A percentile compares a stretch with the other conserved stretches of the same genome.
phyloP scores from a whole-genome alignment of 2,113 vertebrate genomes.

The Corynorhinus townsendii region DNA sequence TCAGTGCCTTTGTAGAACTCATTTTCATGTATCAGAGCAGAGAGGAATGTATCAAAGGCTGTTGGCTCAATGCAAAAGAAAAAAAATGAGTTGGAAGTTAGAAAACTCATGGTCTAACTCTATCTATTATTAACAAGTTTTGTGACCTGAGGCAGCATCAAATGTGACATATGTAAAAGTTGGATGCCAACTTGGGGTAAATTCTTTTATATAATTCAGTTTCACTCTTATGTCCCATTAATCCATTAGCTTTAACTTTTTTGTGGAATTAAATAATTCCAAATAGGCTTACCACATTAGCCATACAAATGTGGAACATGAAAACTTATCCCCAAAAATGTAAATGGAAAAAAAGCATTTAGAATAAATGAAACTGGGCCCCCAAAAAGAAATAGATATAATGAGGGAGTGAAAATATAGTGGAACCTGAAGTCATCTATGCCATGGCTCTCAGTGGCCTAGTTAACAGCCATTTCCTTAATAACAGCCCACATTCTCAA shows the following conservation, averaged over 20 bases:
- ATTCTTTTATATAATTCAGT: neutral
- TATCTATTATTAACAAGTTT: neutral
- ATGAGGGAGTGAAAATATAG: neutral
- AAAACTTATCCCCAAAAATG: neutral
- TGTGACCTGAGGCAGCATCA: neutral
- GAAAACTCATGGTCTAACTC: neutral
- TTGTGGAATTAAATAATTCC: neutral
- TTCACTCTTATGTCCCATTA: neutral
- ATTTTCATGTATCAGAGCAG: neutral
- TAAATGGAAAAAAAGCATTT: neutral
- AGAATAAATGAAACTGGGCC: neutral
- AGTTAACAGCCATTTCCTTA: neutral
- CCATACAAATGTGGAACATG: neutral
- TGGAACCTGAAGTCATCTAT: neutral
- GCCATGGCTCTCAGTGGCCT: neutral
- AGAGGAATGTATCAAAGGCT: neutral
- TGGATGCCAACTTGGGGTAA: neutral
- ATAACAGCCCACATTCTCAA: neutral
- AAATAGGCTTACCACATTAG: neutral
- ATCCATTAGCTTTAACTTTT: neutral
- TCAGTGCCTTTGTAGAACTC: neutral
- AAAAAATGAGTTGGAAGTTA: neutral
- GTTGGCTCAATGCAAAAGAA: neutral
- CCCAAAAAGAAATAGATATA: rapidly evolving
- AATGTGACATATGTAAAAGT: neutral